These are phyloP conservation scores for Argyresthia goedartella DNA, from an alignment of 2,888 invertebrate genomes.

Conservation along the genomic window DNA sequence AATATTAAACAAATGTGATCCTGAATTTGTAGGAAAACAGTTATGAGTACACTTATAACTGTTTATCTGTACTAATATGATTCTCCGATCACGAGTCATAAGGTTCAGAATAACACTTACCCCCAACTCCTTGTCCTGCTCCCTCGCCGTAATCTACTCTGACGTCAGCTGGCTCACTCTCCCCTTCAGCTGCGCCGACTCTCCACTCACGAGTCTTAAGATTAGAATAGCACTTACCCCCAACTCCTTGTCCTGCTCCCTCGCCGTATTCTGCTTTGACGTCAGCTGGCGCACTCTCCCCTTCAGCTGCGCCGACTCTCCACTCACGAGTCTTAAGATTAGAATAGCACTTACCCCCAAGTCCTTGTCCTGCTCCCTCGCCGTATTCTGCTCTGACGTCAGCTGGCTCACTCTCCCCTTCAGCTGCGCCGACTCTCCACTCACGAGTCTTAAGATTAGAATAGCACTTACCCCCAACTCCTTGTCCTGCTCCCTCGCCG, in stretches of 20 bases:
- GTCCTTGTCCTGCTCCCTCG: constrained; percentile 64
- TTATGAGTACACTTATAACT: no score
- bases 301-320: no score
- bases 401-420: constrained; percentile 50
- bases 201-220: no score
- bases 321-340: no score
- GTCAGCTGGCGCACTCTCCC: constrained; percentile 60
- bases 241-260: constrained; percentile 66
- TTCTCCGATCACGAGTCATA: no score
- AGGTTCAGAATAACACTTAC: constrained; percentile 19
- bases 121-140: constrained; percentile 67
- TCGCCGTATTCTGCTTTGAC: constrained; percentile 62
- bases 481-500: constrained; percentile 66
- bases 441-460: no score
- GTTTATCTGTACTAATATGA: no score
- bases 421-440: no score
- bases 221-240: constrained; percentile 27
- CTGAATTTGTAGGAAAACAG: no score
- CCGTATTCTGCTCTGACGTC: constrained; percentile 67
- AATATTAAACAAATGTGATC: no score
- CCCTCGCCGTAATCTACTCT: constrained; percentile 59
- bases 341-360: constrained; percentile 34
- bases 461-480: constrained; percentile 53
- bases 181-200: no score
- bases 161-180: constrained; percentile 66